Evolutionary conservation across 2,888 invertebrate genomes (phyloP).

Genomic region (Keiferia lycopersicella): DNA sequence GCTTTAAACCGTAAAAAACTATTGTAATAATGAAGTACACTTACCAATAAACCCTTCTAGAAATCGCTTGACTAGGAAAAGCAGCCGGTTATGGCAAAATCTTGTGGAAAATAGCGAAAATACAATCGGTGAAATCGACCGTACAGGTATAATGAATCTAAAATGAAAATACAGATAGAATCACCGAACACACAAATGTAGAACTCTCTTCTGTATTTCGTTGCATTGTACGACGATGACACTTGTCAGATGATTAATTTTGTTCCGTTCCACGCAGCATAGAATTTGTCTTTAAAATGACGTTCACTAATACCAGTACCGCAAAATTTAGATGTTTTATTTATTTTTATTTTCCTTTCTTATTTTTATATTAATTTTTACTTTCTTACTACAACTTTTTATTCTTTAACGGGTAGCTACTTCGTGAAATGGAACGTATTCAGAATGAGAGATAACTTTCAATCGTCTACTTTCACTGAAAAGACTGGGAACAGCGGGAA

Average conservation of each 20-base stretch:
- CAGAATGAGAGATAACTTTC: too few species aligned
- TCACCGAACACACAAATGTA: not conserved
- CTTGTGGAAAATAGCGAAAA: slow-evolving; percentile 38
- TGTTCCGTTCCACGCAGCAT: slow-evolving; percentile 30
- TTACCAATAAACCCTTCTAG: slow-evolving; percentile 33
- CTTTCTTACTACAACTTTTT: too few species aligned
- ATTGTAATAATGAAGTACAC: not conserved
- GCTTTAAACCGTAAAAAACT: not conserved
- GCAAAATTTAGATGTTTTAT: too few species aligned
- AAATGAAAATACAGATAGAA: not conserved
- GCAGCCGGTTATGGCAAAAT: slow-evolving; percentile 34
- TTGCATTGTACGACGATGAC: slow-evolving; percentile 39
- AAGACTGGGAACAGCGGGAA: too few species aligned
- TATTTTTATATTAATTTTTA: too few species aligned
- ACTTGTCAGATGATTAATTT: slow-evolving; percentile 47
- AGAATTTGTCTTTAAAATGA: not conserved
- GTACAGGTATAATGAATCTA: slow-evolving; percentile 21
- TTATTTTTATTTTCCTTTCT: too few species aligned
- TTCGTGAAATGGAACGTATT: too few species aligned
- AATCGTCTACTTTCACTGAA: too few species aligned
- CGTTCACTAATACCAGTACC: too few species aligned
- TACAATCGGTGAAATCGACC: slow-evolving; percentile 36
- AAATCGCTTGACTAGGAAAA: slow-evolving; percentile 29
- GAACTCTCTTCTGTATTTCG: slow-evolving; percentile 35
- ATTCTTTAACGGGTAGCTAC: too few species aligned